Conservation (phyloP, 2,113 vertebrate species). For the Mixornis gularis region DNA sequence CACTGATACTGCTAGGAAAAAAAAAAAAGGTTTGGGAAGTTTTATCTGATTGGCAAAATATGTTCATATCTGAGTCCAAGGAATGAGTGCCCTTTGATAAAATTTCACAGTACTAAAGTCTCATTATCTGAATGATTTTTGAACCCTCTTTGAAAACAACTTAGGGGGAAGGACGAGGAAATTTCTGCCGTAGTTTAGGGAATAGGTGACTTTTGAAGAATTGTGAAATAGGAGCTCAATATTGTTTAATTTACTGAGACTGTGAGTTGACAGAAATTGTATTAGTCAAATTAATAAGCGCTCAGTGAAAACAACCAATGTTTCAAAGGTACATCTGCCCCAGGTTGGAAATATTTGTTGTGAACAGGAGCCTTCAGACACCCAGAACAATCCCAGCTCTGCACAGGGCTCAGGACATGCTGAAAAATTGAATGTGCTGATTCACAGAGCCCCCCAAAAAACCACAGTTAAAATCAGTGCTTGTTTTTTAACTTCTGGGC, state of each 20-base stretch:
- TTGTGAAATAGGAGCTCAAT: not conserved
- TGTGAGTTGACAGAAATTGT: not conserved
- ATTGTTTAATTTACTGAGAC: not conserved
- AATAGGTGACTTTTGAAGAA: slow-evolving; percentile 9
- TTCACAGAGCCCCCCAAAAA: not conserved
- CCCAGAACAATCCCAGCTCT: not conserved
- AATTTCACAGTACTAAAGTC: slow-evolving; percentile 67
- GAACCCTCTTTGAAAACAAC: slow-evolving; percentile 58
- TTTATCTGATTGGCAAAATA: slow-evolving; percentile 73
- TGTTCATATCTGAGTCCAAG: slow-evolving; percentile 57
- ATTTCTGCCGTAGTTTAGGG: not conserved
- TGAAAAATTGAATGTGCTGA: not conserved
- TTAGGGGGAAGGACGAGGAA: not conserved
- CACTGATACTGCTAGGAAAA: slow-evolving; percentile 37
- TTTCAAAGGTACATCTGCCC: not conserved
- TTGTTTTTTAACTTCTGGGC: not conserved
- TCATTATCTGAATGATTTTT: slow-evolving; percentile 63
- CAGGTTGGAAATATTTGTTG: not conserved
- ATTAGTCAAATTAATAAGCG: not conserved
- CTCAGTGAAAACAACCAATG: not conserved
- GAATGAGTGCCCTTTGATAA: slow-evolving; percentile 65
- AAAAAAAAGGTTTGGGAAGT: slow-evolving; percentile 57
- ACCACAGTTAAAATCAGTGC: not conserved
- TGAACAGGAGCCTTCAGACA: not conserved
- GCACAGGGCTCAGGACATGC: not conserved